phyloP scores from a whole-genome alignment of 2,113 vertebrate genomes.

The Papio anubis region DNA sequence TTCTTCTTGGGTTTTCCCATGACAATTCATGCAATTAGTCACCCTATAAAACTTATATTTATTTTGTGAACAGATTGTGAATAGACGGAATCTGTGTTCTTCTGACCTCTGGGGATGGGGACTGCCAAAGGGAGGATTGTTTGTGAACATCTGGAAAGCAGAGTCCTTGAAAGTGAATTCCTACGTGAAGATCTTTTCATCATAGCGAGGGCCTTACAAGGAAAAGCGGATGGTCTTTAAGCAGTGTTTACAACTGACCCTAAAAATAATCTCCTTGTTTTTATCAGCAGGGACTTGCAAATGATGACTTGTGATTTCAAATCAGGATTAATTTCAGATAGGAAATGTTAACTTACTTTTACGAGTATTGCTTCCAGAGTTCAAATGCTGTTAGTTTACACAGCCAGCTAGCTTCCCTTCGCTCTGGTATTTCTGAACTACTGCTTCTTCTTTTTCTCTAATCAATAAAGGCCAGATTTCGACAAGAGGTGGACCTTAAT shows the following conservation, averaged over 20 bases:
- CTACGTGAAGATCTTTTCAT: neutral
- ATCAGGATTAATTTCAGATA: conserved; percentile 10
- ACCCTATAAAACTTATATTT: conserved; percentile 53
- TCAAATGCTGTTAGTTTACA: neutral
- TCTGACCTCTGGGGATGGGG: conserved; percentile 45
- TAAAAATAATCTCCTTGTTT: conserved; percentile 45
- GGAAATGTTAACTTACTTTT: conserved; percentile 49
- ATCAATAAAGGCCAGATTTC: conserved; percentile 89
- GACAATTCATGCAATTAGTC: neutral
- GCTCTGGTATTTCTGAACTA: conserved; percentile 21
- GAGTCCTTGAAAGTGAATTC: conserved; percentile 32
- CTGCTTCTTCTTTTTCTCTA: conserved; percentile 57
- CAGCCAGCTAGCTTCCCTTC: neutral
- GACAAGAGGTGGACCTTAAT: conserved; percentile 94
- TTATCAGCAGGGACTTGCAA: conserved; percentile 41
- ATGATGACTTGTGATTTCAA: conserved; percentile 39
- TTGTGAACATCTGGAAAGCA: conserved; percentile 63
- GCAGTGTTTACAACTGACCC: neutral
- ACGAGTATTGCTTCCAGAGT: neutral
- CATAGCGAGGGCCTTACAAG: neutral
- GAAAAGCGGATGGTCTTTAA: neutral
- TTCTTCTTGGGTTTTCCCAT: conserved; percentile 24
- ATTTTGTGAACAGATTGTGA: conserved; percentile 53
- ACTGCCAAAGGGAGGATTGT: neutral
- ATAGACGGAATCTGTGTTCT: conserved; percentile 19